Evolutionary conservation across 2,113 vertebrate species (phyloP), one percentile per base, ranked within the genome.

Genomic region (Dendrocopos noguchii): DNA sequence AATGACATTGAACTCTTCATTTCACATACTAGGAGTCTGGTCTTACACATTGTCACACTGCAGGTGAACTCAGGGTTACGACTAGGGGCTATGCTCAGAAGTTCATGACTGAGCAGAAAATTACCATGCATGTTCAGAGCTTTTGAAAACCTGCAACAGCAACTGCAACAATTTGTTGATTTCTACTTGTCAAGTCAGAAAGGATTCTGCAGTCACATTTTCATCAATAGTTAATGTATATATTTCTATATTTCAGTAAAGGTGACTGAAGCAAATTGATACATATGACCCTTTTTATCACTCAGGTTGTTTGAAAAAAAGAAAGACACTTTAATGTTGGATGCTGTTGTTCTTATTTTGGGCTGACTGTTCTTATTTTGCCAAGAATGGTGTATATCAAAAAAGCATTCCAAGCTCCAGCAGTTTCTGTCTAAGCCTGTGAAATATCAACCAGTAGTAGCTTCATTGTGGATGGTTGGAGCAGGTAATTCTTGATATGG

Each of bases 21-120:
- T 4, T 7, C 1, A 1, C 4, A 5, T 0, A 2, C 11, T 2
- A 0, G 7, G n/a, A 16, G 5, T n/a, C 42, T 52, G 64, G 31
- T 72, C n/a, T 85, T 65, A 33, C 1, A 2, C 12, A 31, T 25
- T 12, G 10, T 19, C 65, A n/a, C 7, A 2, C 34, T 25, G 74
- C 18, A 16, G 16, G 4, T 8, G 46, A 50, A 24, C 25, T 57
- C 31, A 2, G 1, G 1, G 24, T 18, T 76, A 19, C 31, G 72
- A 19, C 31, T 46, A 24, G 10, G 13, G 50, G 21, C 28, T 56
- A 4, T 9, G 27, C 13, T 78, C 20, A 55, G 29, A 61, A 21
- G 20, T 3, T 70, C 25, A n/a, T 19, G 46, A 22, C 20, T 19
- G 29, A 79, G 27, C 7, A 79, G 63, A n/a, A 66, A 50, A 33